Conservation (phyloP, 1,140 invertebrate genomes). For the Latrodectus geometricus region DNA sequence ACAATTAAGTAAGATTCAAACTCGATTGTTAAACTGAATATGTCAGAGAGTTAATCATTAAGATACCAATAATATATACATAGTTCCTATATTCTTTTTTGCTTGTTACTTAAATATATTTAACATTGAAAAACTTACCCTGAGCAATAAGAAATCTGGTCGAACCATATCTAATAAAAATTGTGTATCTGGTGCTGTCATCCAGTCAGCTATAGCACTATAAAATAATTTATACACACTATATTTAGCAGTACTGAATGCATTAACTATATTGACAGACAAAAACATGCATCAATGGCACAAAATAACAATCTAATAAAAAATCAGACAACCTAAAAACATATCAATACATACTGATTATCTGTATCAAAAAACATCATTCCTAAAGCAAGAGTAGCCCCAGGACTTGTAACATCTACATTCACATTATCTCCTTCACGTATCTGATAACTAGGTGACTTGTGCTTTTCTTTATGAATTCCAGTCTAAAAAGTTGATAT, state of each 20-base stretch:
- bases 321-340: not conserved
- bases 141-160: constrained; percentile 90
- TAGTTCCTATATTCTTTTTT: too few relatives aligned
- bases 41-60: too few relatives aligned
- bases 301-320: not conserved
- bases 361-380: constrained; percentile 91
- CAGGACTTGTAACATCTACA: constrained; percentile 94
- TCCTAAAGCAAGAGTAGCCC: constrained; percentile 92
- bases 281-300: not conserved
- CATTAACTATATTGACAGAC: not conserved
- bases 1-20: too few relatives aligned
- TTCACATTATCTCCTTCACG: constrained; percentile 94
- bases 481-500: constrained; percentile 69
- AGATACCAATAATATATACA: too few relatives aligned
- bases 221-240: constrained; percentile 33
- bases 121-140: constrained; percentile 67
- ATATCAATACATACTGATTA: constrained; percentile 72
- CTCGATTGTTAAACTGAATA: too few relatives aligned
- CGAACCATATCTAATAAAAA: constrained; percentile 92
- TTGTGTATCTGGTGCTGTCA: constrained; percentile 88
- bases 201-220: constrained; percentile 91
- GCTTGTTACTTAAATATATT: too few relatives aligned
- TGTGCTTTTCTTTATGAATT: constrained; percentile 86
- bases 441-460: constrained; percentile 83
- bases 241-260: too few relatives aligned